Percentiles rank a stretch among this genome's conserved stretches.
These are phyloP conservation scores for Idaea dimidiata DNA, from an alignment of 2,888 invertebrate species.

Conservation along the genomic window DNA sequence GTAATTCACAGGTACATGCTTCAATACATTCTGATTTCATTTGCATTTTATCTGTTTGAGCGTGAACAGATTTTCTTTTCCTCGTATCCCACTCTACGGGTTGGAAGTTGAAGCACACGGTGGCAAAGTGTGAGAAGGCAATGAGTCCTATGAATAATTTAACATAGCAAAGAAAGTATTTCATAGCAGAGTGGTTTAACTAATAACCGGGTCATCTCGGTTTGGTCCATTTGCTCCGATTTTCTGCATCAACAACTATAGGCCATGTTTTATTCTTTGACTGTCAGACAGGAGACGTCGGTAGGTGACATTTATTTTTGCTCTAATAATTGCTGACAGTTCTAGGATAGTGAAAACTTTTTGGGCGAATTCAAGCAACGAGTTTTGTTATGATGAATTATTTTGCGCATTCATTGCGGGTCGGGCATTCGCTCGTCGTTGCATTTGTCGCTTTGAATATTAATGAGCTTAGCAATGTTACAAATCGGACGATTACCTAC, in stretches of 20 bases:
- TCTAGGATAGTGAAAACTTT: conserved; percentile 18
- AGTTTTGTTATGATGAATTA: conserved; percentile 1
- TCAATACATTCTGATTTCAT: conserved; percentile 44
- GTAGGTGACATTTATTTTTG: conserved; percentile 17
- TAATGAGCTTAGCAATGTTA: not conserved
- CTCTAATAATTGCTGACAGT: conserved; percentile 24
- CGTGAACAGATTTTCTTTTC: conserved; percentile 15
- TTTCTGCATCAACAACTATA: conserved; percentile 34
- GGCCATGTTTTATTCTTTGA: conserved; percentile 35
- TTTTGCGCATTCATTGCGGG: not conserved
- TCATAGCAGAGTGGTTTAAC: conserved; percentile 49
- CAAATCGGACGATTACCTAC: not conserved
- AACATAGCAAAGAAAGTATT: conserved; percentile 36
- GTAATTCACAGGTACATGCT: conserved; percentile 41
- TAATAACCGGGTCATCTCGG: conserved; percentile 44
- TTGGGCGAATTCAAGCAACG: conserved; percentile 13
- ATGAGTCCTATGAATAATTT: conserved; percentile 44
- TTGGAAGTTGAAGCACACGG: conserved; percentile 45
- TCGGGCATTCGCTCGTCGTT: not conserved
- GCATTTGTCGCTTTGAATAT: not conserved
- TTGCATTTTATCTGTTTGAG: conserved; percentile 37
- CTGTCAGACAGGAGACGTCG: conserved; percentile 19
- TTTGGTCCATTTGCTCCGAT: conserved; percentile 38
- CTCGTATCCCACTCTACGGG: conserved; percentile 5
- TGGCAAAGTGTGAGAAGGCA: conserved; percentile 47